Evolutionary conservation across 2,888 invertebrate genomes (phyloP).

Genomic region (Didymodactylos carnosus): DNA sequence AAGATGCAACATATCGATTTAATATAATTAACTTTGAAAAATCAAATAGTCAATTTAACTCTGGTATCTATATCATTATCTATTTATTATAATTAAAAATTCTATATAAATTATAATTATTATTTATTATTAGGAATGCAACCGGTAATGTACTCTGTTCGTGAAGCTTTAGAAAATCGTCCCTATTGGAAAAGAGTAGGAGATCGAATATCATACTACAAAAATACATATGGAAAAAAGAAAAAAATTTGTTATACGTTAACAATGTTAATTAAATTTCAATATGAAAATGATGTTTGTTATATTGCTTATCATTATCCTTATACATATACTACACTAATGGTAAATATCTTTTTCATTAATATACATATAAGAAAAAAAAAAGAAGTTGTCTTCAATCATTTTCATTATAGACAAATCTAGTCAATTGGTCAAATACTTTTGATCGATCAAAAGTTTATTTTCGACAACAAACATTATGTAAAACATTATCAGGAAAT

Average conservation of each 20-base stretch:
- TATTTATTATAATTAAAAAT: conserved; percentile 4
- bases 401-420: conserved; percentile 40
- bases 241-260: conserved; percentile 47
- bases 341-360: conserved; percentile 1
- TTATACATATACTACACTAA: conserved; percentile 51
- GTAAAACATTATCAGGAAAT: conserved; percentile 51
- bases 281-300: conserved; percentile 53
- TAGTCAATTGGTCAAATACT: conserved; percentile 42
- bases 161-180: conserved; percentile 42
- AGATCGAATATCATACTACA: conserved; percentile 58
- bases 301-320: conserved; percentile 72
- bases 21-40: conserved; percentile 72
- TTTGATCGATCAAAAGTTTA: conserved; percentile 40
- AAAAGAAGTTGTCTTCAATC: neutral
- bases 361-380: neutral
- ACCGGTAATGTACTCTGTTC: conserved; percentile 63
- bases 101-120: neutral
- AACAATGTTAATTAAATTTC: conserved; percentile 56
- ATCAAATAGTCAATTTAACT: conserved; percentile 63
- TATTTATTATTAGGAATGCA: conserved; percentile 57
- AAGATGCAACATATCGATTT: conserved; percentile 51
- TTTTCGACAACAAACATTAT: conserved; percentile 48
- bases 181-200: conserved; percentile 52
- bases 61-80: no score
- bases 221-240: conserved; percentile 40